Conservation (phyloP, 2,113 vertebrate species). For the Thunnus maccoyii region DNA sequence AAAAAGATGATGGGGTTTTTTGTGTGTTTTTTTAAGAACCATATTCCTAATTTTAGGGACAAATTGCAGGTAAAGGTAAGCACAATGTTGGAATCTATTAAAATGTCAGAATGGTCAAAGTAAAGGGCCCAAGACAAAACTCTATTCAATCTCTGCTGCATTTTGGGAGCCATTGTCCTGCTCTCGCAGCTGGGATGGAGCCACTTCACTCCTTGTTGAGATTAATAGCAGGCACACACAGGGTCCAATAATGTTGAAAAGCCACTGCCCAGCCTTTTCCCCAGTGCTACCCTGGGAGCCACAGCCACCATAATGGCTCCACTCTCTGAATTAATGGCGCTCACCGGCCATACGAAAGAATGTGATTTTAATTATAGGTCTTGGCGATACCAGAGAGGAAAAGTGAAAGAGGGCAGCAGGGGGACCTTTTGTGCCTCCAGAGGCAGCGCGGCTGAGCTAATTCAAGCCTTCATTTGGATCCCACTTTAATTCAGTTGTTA, state of each 20-base stretch:
- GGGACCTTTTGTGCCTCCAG: constrained; percentile 54
- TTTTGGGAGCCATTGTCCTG: constrained; percentile 40
- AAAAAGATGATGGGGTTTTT: not conserved
- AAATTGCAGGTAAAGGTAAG: constrained; percentile 25
- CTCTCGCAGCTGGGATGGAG: constrained; percentile 59
- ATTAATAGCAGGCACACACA: constrained; percentile 67
- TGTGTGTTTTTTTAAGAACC: not conserved
- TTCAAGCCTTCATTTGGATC: constrained; percentile 22
- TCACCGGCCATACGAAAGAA: constrained; percentile 51
- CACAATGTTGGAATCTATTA: not conserved
- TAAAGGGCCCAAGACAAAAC: constrained; percentile 58
- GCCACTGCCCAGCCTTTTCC: constrained; percentile 62
- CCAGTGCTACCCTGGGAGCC: constrained; percentile 65
- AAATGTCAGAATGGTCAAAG: constrained; percentile 41
- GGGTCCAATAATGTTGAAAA: constrained; percentile 70
- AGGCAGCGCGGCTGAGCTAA: constrained; percentile 34
- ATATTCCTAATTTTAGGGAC: constrained; percentile 8
- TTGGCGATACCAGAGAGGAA: constrained; percentile 33
- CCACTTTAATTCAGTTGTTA: not conserved
- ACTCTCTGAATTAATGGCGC: constrained; percentile 72
- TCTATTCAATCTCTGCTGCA: constrained; percentile 53
- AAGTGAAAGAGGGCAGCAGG: constrained; percentile 28
- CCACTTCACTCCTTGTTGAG: constrained; percentile 76
- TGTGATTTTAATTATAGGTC: constrained; percentile 68
- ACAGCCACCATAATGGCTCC: constrained; percentile 64